A percentile compares a stretch with the other conserved stretches of the same genome.
These are phyloP conservation scores for Cataglyphis altisquamis DNA, from an alignment of 2,888 invertebrate species.

Conservation along the genomic window DNA sequence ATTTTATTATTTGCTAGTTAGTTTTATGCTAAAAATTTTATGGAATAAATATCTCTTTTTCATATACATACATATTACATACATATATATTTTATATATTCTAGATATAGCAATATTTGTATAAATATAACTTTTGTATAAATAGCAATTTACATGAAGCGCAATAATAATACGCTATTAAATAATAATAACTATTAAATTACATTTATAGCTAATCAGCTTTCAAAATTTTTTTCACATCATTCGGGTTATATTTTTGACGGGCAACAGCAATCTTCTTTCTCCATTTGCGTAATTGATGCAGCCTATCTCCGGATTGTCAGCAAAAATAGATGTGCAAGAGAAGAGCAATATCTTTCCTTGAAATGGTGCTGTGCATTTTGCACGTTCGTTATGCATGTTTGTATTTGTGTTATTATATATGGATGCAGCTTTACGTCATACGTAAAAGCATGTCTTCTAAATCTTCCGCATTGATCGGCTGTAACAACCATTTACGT, in stretches of 20 bases:
- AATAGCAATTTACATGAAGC: background rate
- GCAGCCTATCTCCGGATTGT: background rate
- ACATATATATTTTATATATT: background rate
- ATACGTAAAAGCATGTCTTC: background rate
- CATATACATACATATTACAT: background rate
- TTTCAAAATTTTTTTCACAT: constrained; percentile 9
- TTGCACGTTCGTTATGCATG: constrained; percentile 4
- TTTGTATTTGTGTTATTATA: background rate
- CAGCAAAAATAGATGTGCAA: constrained; percentile 12
- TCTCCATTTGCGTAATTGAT: constrained; percentile 9
- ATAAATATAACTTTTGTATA: background rate
- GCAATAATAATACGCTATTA: no score
- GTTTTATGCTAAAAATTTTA: background rate
- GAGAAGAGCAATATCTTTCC: constrained; percentile 14
- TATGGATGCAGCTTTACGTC: background rate
- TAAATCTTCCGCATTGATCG: background rate
- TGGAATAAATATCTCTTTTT: background rate
- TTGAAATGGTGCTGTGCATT: background rate
- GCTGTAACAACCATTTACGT: background rate
- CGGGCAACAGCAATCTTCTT: background rate
- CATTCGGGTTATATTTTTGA: background rate
- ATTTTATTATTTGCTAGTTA: background rate
- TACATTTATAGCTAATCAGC: background rate
- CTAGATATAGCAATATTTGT: background rate
- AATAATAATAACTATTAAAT: background rate